phyloP scores from a whole-genome alignment of 2,113 vertebrate species.

The Genyomyrus donnyi region DNA sequence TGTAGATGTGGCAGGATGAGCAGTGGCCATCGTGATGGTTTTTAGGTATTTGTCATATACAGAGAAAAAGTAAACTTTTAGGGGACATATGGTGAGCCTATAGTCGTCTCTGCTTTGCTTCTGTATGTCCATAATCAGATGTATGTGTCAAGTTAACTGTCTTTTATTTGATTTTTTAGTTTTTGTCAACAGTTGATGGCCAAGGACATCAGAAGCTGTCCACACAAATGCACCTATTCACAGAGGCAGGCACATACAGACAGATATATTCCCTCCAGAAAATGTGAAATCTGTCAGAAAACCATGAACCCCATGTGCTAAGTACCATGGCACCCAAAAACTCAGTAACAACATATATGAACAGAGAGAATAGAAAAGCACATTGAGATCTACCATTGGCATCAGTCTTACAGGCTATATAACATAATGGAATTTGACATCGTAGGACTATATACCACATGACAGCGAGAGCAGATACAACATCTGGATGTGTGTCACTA shows the following conservation, averaged over 20 bases:
- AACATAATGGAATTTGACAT: neutral
- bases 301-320: neutral
- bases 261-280: neutral
- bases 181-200: neutral
- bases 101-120: neutral
- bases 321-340: neutral
- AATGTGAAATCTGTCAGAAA: neutral
- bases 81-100: neutral
- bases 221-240: neutral
- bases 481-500: neutral
- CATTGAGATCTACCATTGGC: neutral
- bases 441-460: neutral
- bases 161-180: neutral
- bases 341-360: neutral
- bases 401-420: neutral
- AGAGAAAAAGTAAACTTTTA: neutral
- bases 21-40: neutral
- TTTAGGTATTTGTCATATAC: neutral
- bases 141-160: neutral
- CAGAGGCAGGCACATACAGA: neutral
- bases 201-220: neutral
- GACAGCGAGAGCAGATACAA: neutral
- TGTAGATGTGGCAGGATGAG: neutral
- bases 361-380: neutral
- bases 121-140: neutral